phyloP scores from a whole-genome alignment of 2,113 vertebrate genomes.

The Jacana jacana region DNA sequence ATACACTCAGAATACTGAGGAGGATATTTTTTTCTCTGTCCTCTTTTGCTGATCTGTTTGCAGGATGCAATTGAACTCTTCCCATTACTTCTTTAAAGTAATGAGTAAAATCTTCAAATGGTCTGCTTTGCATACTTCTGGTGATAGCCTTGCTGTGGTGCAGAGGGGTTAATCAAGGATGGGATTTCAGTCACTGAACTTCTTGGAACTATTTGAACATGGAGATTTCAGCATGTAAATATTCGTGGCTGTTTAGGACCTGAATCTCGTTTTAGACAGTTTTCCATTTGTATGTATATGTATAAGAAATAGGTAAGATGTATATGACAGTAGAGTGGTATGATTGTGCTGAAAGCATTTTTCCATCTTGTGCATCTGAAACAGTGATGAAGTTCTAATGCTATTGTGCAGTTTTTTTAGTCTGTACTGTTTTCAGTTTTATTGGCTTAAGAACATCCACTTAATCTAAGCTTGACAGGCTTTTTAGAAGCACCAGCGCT shows the following conservation, averaged over 20 bases:
- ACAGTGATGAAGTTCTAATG: neutral
- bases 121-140: neutral
- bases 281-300: neutral
- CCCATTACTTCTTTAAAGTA: neutral
- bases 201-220: neutral
- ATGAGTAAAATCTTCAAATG: neutral
- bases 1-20: neutral
- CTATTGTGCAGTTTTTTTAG: neutral
- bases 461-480: constrained; percentile 63
- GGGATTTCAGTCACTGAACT: neutral
- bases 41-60: neutral
- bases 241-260: neutral
- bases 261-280: neutral
- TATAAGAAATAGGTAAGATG: neutral
- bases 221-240: neutral
- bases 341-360: neutral
- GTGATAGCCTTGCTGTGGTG: neutral
- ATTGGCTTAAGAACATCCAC: constrained; percentile 53
- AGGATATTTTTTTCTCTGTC: neutral
- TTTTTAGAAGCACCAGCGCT: constrained; percentile 51
- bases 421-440: constrained; percentile 44
- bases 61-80: neutral
- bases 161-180: neutral
- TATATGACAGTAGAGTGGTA: neutral
- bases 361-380: constrained; percentile 29